Percentiles rank a stretch among this genome's conserved stretches.
phyloP scores from a whole-genome alignment of 2,888 invertebrate species.

The Volucella inflata region DNA sequence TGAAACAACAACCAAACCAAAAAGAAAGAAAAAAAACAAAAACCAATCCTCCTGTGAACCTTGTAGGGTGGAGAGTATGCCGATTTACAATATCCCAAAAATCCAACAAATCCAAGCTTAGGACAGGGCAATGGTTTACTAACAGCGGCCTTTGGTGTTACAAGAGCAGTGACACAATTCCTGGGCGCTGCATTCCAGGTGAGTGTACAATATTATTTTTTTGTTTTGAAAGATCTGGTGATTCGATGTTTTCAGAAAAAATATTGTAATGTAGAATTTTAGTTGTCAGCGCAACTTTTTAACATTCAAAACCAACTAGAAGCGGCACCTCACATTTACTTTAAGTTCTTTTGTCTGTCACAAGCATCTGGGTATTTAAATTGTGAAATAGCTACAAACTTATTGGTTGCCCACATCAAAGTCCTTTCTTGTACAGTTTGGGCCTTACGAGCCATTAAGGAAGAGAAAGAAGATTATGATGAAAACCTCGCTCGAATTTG shows the following conservation, averaged over 20 bases:
- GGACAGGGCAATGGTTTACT: conserved; percentile 84
- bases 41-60: conserved; percentile 68
- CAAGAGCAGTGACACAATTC: conserved; percentile 90
- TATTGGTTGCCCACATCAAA: too few species aligned
- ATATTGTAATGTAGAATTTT: too few species aligned
- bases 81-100: conserved; percentile 72
- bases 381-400: too few species aligned
- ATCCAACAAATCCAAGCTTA: conserved; percentile 63
- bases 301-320: too few species aligned
- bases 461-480: too few species aligned
- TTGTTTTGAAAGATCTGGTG: conserved; percentile 20
- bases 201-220: conserved; percentile 55
- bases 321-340: too few species aligned
- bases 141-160: conserved; percentile 90
- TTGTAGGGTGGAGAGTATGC: conserved; percentile 74
- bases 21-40: conserved; percentile 44
- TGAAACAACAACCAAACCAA: conserved; percentile 41
- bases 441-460: too few species aligned
- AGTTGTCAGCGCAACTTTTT: too few species aligned
- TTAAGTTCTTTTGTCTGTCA: too few species aligned
- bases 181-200: conserved; percentile 92
- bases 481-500: too few species aligned
- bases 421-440: too few species aligned
- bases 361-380: too few species aligned
- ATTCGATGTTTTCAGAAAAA: neutral